These are phyloP conservation scores for Bombyx mandarina DNA, from an alignment of 1,140 invertebrate genomes.

Conservation along the genomic window DNA sequence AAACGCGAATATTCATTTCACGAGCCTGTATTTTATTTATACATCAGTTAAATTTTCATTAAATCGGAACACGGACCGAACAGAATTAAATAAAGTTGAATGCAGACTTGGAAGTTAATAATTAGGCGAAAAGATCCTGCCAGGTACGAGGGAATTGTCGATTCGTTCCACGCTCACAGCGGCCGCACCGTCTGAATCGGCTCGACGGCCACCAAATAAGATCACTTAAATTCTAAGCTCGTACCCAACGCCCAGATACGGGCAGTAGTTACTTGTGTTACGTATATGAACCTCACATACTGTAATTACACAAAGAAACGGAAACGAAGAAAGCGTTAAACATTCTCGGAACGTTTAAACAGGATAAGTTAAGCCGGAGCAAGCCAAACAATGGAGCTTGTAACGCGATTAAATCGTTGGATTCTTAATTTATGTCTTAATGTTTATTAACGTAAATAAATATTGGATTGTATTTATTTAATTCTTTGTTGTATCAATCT, in stretches of 20 bases:
- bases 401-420: too few relatives aligned
- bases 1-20: too few relatives aligned
- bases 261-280: slow-evolving; percentile 34
- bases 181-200: slow-evolving; percentile 29
- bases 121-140: slow-evolving; percentile 32
- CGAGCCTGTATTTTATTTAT: too few relatives aligned
- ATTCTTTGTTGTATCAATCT: too few relatives aligned
- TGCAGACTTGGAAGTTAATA: slow-evolving; percentile 31
- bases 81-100: slow-evolving; percentile 26
- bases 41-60: neutral
- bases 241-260: slow-evolving; percentile 37
- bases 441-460: too few relatives aligned
- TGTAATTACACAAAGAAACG: slow-evolving; percentile 48
- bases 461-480: too few relatives aligned
- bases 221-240: slow-evolving; percentile 46
- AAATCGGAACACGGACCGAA: neutral
- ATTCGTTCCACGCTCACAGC: slow-evolving; percentile 32
- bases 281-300: slow-evolving; percentile 32
- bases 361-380: too few relatives aligned
- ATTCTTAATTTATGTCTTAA: too few relatives aligned
- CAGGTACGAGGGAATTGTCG: slow-evolving; percentile 32
- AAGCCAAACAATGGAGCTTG: too few relatives aligned
- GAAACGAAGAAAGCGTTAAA: slow-evolving; percentile 33
- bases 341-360: slow-evolving; percentile 9
- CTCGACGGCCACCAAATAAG: slow-evolving; percentile 37